Evolutionary conservation across 2,797 vertebrate genomes (phyloP), one percentile per base, ranked within the genome.

Genomic region (Chelidonichthys spinosus): DNA sequence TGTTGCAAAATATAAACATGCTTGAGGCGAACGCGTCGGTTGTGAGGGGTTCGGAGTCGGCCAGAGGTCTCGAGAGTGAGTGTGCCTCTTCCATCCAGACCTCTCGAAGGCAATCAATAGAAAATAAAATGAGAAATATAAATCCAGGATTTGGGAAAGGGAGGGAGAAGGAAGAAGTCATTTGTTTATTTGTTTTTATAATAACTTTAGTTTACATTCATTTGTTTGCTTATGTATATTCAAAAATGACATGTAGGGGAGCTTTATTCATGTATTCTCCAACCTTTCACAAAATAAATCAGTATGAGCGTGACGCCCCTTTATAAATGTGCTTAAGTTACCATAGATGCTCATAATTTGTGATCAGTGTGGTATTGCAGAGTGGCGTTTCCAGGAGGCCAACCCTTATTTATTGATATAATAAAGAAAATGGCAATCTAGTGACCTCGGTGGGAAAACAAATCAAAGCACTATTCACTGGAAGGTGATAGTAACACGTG

Each of bases 401-500:
- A 5, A 15, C 15, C 58, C 37, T 32, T 43, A 43, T 5, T 2
- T 17, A 15, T n/a, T 43, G 1, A 15, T 39, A 9, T 10, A 49
- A 13, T 42, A 42, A 69, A 70, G 15, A 67, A 36, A 52, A 61
- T 60, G 6, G 1, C 49, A 63, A 76, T 50, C 4, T 5, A 3
- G 2, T 32, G 66, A 75, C 40, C 37, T 50, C 32, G 69, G n/a
- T 32, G 56, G 43, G 43, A 75, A 25, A 72, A 35, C 25, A 46
- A 58, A 72, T 44, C 11, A 61, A 47, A 56, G 18, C 10, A n/a
- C 13, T 36, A 9, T 63, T 49, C 39, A 67, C 10, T 35, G 5
- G 40, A 62, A 60, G 74, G 67, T 76, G 60, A 81, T 47, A 3
- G 17, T 5, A 39, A 49, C 47, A 73, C 67, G 42, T 58, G 35